Base-by-base conservation (phyloP, 1,140 invertebrate genomes). In the Drosophila pachea region DNA sequence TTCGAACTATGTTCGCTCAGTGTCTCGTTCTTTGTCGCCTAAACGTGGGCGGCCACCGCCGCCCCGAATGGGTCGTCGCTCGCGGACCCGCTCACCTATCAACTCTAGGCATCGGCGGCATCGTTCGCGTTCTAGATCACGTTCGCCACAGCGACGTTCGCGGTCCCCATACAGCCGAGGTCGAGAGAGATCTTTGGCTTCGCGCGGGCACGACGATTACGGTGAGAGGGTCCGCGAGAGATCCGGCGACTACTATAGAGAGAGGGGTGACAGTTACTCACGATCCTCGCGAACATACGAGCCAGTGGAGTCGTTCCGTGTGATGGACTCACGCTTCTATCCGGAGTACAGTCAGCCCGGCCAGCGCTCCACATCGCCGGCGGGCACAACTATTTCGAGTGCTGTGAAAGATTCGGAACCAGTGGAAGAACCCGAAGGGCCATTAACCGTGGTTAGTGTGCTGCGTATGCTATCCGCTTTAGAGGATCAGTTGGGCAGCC, bases 401-500 rank as follows among this genome's bases (percentile, higher is more conserved):
- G 16, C 42, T 0, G 38, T 7, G 48, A 76, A 87, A 35, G 73
- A 86, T 0, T 14, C 33, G 8, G 64, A 74, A 3, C 5, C 32
- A 0, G 16, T 9, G 11, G 54, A 81, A 7, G 69, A 72, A 8
- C 14, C 62, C 4, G 89, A 90, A 45, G 90, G 89, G 9, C 89
- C 73, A 0, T 70, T 91, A 33, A 92, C 93, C 36, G 89, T 95
- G 7, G 93, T 96, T 5, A 92, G 92, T 40, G 93, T 95, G 12
- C 83, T 96, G 38, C 90, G 95, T 54, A 89, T 95, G 52, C 89
- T 97, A 0, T 94, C 95, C 4, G 95, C 95, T 1, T 89, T 97
- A 0, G 95, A 97, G 89, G 93, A 93, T 67, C 94, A 95, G 77
- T 86, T 97, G 9, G 95, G 95, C 32, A 95, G 95, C 40, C 88